Conservation (phyloP, 2,888 invertebrate genomes). For the Xiphydria camelus region DNA sequence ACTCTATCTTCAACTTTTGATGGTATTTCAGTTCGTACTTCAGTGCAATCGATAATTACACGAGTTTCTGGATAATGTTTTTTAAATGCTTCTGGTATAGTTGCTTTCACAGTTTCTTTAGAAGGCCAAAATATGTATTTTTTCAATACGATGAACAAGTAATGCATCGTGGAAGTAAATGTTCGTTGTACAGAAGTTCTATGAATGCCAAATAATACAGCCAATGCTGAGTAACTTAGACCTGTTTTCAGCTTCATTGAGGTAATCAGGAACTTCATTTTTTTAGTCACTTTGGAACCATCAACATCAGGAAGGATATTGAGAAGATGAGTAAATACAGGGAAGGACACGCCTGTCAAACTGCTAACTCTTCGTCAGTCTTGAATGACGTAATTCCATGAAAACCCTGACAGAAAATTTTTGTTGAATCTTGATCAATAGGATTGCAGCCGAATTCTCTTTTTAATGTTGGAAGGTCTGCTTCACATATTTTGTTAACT, state of each 20-base stretch:
- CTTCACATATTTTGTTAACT: constrained; percentile 2
- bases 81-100: constrained; percentile 37
- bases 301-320: constrained; percentile 18
- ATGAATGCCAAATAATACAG: too few species aligned
- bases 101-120: constrained; percentile 19
- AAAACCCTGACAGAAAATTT: constrained; percentile 13
- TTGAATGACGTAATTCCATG: constrained; percentile 16
- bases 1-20: constrained; percentile 20
- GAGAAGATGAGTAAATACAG: constrained; percentile 19
- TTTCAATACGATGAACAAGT: constrained; percentile 16
- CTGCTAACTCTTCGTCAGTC: constrained; percentile 19
- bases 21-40: constrained; percentile 26
- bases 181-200: constrained; percentile 13
- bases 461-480: constrained; percentile 7
- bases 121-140: constrained; percentile 28
- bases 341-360: constrained; percentile 19
- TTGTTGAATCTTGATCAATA: constrained; percentile 7
- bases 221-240: constrained; percentile 14
- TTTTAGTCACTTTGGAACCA: constrained; percentile 14
- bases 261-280: constrained; percentile 25
- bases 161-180: constrained; percentile 13
- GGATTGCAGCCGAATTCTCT: constrained; percentile 19
- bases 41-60: constrained; percentile 32
- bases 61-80: constrained; percentile 21
- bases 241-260: constrained; percentile 27